phyloP scores from a whole-genome alignment of 2,888 invertebrate species.

The Lasioglossum figueresi region DNA sequence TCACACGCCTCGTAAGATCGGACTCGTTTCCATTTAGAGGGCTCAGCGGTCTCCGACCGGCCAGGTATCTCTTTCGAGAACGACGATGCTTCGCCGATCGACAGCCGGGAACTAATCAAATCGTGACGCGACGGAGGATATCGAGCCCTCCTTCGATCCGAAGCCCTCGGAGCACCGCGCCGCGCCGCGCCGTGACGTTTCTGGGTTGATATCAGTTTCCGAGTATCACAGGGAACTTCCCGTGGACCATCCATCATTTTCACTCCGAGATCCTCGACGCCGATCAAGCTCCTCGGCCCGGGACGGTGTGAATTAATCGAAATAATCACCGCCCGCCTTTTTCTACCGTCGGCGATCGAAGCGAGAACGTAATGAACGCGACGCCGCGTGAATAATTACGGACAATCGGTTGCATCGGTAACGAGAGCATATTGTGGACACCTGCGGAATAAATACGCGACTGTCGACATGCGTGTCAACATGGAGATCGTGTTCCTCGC shows the following conservation, averaged over 20 bases:
- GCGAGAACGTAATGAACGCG: conserved; percentile 22
- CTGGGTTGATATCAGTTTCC: conserved; percentile 42
- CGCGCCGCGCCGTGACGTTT: neutral
- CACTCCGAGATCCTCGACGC: conserved; percentile 16
- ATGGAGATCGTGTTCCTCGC: conserved; percentile 55
- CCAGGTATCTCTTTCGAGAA: conserved; percentile 27
- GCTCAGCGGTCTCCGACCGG: conserved; percentile 42
- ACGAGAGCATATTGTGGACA: neutral
- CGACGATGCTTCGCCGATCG: conserved; percentile 48
- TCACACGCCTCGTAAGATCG: conserved; percentile 71
- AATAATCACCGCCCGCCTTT: conserved; percentile 30
- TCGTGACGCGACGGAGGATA: conserved; percentile 21
- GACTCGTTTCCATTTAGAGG: conserved; percentile 78
- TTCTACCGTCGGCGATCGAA: conserved; percentile 21
- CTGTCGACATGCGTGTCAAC: conserved; percentile 23
- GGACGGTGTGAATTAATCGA: conserved; percentile 36
- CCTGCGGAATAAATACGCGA: neutral
- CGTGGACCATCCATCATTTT: conserved; percentile 52
- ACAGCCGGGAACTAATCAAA: conserved; percentile 61
- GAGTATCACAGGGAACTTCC: conserved; percentile 33
- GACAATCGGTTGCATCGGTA: conserved; percentile 13
- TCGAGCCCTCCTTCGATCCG: conserved; percentile 38
- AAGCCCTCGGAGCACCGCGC: neutral
- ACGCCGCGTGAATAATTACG: conserved; percentile 46
- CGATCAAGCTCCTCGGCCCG: conserved; percentile 20